Percentiles rank a stretch among this genome's conserved stretches.
Evolutionary conservation across 2,888 invertebrate species (phyloP).

Genomic region (Xylota sylvarum): DNA sequence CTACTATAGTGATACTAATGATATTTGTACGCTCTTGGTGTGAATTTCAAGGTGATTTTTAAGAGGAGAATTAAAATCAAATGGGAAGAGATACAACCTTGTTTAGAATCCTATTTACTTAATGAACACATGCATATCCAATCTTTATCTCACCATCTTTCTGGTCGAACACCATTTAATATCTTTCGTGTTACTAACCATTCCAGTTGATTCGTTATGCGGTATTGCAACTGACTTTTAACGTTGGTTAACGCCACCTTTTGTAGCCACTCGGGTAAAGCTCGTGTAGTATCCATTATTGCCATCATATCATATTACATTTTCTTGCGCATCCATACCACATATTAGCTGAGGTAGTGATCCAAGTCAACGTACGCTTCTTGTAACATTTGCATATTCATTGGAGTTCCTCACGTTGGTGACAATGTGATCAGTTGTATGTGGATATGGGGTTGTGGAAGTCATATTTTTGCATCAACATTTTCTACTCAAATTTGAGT

Average conservation of each 20-base stretch:
- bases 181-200: neutral
- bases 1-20: neutral
- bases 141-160: neutral
- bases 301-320: neutral
- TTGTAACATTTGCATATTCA: constrained; percentile 25
- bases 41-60: neutral
- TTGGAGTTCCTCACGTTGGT: constrained; percentile 15
- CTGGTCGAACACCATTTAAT: neutral
- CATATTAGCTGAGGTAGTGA: constrained; percentile 19
- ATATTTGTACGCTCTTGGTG: neutral
- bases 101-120: too few species aligned
- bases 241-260: constrained; percentile 1
- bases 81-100: too few species aligned
- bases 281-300: constrained; percentile 3
- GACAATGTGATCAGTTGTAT: constrained; percentile 24
- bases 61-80: neutral
- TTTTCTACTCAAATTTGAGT: too few species aligned
- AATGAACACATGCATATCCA: too few species aligned
- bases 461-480: too few species aligned
- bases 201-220: constrained; percentile 8
- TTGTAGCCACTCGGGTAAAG: constrained; percentile 1
- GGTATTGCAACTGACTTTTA: constrained; percentile 15
- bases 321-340: constrained; percentile 23
- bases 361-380: constrained; percentile 13
- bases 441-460: too few species aligned